Evolutionary conservation across 1,140 invertebrate genomes (phyloP).

Genomic region (Caenorhabditis tropicalis): DNA sequence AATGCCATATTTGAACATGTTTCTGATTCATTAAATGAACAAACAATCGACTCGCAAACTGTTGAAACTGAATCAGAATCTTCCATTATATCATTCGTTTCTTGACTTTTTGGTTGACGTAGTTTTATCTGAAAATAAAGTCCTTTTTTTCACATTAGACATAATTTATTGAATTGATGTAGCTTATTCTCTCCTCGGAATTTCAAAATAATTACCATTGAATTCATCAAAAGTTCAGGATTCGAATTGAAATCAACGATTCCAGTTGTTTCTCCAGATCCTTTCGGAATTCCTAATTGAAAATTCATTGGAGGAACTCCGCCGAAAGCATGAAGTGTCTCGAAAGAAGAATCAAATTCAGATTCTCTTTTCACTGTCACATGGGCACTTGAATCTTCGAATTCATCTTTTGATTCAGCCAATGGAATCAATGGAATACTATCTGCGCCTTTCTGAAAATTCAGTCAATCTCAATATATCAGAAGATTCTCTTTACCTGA

Average conservation of each 20-base stretch:
- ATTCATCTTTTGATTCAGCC: slow-evolving; percentile 21
- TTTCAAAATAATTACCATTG: not conserved
- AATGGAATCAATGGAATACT: not conserved
- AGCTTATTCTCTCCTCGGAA: no score
- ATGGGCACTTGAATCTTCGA: not conserved
- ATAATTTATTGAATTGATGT: no score
- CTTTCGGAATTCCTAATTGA: not conserved
- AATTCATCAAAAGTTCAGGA: not conserved
- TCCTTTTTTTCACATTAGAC: no score
- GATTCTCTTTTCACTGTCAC: slow-evolving; percentile 21
- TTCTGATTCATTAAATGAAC: slow-evolving; percentile 52
- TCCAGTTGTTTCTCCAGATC: slow-evolving; percentile 27
- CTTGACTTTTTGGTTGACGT: not conserved
- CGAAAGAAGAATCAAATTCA: slow-evolving; percentile 7
- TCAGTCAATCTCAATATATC: not conserved
- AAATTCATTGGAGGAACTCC: slow-evolving; percentile 14
- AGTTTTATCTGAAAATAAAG: slow-evolving; percentile 6
- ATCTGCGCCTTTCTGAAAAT: not conserved
- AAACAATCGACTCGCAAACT: slow-evolving; percentile 48
- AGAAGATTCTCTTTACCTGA: not conserved
- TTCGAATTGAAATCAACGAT: not conserved
- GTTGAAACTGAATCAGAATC: slow-evolving; percentile 11
- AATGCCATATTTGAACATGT: slow-evolving; percentile 47
- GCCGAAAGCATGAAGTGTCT: slow-evolving; percentile 16
- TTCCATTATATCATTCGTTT: not conserved